Conservation (phyloP, 2,797 vertebrate genomes). For the Sebastiscus albofasciatus region DNA sequence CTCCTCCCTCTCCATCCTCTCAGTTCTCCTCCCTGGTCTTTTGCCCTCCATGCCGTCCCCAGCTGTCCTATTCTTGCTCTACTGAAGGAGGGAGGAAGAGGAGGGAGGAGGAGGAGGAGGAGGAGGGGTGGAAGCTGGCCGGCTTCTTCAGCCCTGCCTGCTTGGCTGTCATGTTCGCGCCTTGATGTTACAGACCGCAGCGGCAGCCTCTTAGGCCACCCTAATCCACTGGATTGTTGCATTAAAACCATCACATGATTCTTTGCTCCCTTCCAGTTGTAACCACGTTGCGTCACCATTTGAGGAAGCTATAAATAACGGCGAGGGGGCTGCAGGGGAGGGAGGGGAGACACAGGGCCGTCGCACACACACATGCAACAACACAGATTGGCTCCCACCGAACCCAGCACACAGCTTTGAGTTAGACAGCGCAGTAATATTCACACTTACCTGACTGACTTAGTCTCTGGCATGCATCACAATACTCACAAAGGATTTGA, state of each 20-base stretch:
- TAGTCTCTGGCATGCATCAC: conserved; percentile 40
- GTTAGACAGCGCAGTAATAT: conserved; percentile 31
- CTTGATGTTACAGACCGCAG: conserved; percentile 54
- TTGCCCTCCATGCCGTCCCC: conserved; percentile 40
- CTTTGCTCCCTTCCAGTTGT: conserved; percentile 69
- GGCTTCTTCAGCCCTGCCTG: conserved; percentile 7
- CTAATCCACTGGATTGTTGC: conserved; percentile 71
- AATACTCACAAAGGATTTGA: conserved; percentile 42
- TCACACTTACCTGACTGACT: conserved; percentile 54
- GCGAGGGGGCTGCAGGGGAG: conserved; percentile 34
- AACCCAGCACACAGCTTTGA: conserved; percentile 37
- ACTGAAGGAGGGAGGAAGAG: conserved; percentile 20
- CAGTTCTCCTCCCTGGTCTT: conserved; percentile 34
- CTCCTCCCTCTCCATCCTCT: conserved; percentile 32
- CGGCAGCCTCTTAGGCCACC: conserved; percentile 57
- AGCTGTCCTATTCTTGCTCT: conserved; percentile 52
- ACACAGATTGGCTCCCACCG: conserved; percentile 44
- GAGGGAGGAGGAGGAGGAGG: not conserved
- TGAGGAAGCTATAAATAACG: conserved; percentile 75
- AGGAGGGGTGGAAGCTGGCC: not conserved
- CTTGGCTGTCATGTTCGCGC: conserved; percentile 31
- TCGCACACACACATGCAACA: conserved; percentile 45
- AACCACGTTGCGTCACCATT: conserved; percentile 62
- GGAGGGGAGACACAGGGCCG: conserved; percentile 21
- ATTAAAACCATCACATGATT: conserved; percentile 65